phyloP scores from a whole-genome alignment of 2,888 invertebrate genomes.

The Criorhina ranunculi region DNA sequence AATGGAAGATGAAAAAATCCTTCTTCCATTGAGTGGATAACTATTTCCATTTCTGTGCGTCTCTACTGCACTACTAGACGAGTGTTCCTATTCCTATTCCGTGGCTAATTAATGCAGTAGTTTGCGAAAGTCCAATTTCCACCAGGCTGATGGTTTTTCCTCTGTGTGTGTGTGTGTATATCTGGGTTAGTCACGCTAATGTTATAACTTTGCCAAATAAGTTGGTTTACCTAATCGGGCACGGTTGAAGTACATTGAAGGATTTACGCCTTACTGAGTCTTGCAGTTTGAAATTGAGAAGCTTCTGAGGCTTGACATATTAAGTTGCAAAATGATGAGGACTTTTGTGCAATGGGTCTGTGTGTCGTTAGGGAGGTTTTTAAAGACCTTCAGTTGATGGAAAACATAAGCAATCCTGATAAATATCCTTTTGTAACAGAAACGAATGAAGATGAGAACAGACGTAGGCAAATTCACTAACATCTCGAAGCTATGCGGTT shows the following conservation, averaged over 20 bases:
- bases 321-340: neutral
- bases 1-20: conserved; percentile 1
- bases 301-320: neutral
- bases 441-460: too few relatives aligned
- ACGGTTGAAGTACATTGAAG: conserved; percentile 31
- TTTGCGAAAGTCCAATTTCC: conserved; percentile 33
- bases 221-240: conserved; percentile 9
- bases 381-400: too few relatives aligned
- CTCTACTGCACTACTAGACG: conserved; percentile 25
- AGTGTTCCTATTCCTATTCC: conserved; percentile 8
- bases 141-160: conserved; percentile 20
- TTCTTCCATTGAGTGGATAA: conserved; percentile 26
- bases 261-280: conserved; percentile 22
- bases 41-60: conserved; percentile 30
- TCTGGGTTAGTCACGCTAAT: conserved; percentile 51
- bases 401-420: too few relatives aligned
- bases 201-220: conserved; percentile 34
- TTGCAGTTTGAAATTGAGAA: conserved; percentile 10
- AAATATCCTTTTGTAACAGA: too few relatives aligned
- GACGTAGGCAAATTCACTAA: too few relatives aligned
- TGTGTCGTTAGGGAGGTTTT: too few relatives aligned
- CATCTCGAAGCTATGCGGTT: too few relatives aligned
- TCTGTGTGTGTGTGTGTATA: conserved; percentile 3
- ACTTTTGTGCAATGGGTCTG: too few relatives aligned
- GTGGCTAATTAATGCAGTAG: conserved; percentile 61